Conservation (phyloP, 2,888 invertebrate genomes). For the Phymatocera aterrima region DNA sequence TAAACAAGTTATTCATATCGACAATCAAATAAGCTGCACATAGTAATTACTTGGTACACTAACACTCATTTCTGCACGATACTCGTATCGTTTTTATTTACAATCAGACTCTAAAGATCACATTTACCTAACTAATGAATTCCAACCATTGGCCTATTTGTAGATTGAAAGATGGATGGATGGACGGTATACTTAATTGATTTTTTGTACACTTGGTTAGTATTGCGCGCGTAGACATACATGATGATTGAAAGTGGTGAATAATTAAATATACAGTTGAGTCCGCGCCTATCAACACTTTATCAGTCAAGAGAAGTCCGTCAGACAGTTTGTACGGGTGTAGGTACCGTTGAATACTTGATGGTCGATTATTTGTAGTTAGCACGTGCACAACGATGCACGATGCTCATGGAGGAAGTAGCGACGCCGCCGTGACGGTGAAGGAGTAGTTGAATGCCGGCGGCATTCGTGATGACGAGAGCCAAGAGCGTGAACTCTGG, state of each 20-base stretch:
- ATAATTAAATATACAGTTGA: not conserved
- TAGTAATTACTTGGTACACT: not conserved
- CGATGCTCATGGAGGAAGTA: conserved; percentile 25
- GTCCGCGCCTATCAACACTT: not conserved
- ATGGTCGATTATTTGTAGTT: conserved; percentile 43
- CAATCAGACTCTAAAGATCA: not conserved
- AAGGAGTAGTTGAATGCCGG: conserved; percentile 53
- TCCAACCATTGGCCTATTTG: not conserved
- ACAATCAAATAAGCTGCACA: not conserved
- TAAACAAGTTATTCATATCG: not conserved
- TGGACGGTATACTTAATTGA: not conserved
- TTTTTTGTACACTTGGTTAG: not conserved
- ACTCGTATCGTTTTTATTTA: no score
- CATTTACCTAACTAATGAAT: not conserved
- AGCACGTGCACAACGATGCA: conserved; percentile 53
- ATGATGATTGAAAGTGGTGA: not conserved
- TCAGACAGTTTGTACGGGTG: not conserved
- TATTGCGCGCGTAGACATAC: not conserved
- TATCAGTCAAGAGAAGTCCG: not conserved
- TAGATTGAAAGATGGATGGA: not conserved
- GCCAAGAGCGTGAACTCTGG: conserved; percentile 47
- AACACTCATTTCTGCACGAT: not conserved
- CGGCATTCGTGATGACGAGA: conserved; percentile 64
- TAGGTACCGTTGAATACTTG: conserved; percentile 13
- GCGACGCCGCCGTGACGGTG: conserved; percentile 50